Conservation (phyloP, 2,888 invertebrate genomes). For the Protodeltote pygarga region DNA sequence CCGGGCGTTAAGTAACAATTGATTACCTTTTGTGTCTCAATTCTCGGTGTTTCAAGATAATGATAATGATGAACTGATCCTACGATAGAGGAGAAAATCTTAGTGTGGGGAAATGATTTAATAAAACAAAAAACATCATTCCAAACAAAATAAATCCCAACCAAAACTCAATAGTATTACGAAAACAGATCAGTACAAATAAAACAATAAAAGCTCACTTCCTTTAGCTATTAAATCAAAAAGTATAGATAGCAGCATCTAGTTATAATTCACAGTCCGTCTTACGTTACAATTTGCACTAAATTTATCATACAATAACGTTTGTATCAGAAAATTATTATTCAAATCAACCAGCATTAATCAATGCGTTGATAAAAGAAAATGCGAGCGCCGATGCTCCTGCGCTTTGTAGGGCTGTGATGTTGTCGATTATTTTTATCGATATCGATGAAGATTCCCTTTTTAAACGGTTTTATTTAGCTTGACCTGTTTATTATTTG, state of each 20-base stretch:
- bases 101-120: too few relatives aligned
- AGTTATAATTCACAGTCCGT: slow-evolving; percentile 53
- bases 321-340: slow-evolving; percentile 86
- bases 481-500: too few relatives aligned
- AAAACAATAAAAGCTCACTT: slow-evolving; percentile 42
- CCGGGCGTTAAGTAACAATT: too few relatives aligned
- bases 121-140: too few relatives aligned
- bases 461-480: neutral
- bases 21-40: too few relatives aligned
- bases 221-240: slow-evolving; percentile 48
- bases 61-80: too few relatives aligned
- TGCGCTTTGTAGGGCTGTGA: slow-evolving; percentile 64
- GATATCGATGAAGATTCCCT: slow-evolving; percentile 12
- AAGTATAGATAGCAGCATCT: slow-evolving; percentile 44
- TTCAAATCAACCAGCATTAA: slow-evolving; percentile 86
- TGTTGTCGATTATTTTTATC: slow-evolving; percentile 17
- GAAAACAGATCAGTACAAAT: slow-evolving; percentile 29
- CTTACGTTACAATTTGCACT: slow-evolving; percentile 85
- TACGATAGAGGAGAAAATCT: too few relatives aligned
- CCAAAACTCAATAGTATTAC: slow-evolving; percentile 19
- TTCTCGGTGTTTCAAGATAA: too few relatives aligned
- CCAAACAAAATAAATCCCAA: too few relatives aligned
- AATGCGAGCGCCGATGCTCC: slow-evolving; percentile 79
- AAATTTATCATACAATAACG: slow-evolving; percentile 87
- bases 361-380: slow-evolving; percentile 86